phyloP scores from a whole-genome alignment of 2,888 invertebrate species.

The Ptilodon capucinus region DNA sequence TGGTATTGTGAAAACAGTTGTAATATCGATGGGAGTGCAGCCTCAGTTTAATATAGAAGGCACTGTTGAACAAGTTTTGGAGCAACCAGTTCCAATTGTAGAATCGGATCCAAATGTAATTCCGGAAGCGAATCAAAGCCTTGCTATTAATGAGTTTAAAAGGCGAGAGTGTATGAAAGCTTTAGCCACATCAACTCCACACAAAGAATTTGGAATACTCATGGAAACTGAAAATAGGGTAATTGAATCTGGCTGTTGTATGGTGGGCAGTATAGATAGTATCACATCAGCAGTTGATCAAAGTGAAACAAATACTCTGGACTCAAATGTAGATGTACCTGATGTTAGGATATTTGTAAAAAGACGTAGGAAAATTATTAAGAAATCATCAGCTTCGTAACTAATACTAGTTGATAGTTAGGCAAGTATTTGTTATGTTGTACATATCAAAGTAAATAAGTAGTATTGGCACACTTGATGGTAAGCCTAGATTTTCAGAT shows the following conservation, averaged over 20 bases:
- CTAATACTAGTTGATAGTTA: background rate
- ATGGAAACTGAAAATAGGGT: conserved; percentile 9
- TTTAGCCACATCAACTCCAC: conserved; percentile 68
- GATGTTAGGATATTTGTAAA: conserved; percentile 69
- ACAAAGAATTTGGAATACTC: conserved; percentile 39
- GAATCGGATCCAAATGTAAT: conserved; percentile 8
- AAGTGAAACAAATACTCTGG: conserved; percentile 27
- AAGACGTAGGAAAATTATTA: conserved; percentile 58
- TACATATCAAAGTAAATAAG: background rate
- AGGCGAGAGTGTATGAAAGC: conserved; percentile 40
- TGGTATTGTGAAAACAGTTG: conserved; percentile 52
- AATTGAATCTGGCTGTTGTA: conserved; percentile 19
- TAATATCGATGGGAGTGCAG: conserved; percentile 61
- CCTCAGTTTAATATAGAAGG: conserved; percentile 21
- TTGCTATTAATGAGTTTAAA: conserved; percentile 14
- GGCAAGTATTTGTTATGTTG: background rate
- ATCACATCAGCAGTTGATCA: conserved; percentile 17
- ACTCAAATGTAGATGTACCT: conserved; percentile 49
- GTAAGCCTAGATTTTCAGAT: too few relatives aligned
- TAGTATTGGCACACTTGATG: too few relatives aligned
- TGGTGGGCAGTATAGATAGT: conserved; percentile 14
- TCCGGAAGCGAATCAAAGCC: conserved; percentile 4
- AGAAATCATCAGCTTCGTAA: conserved; percentile 23
- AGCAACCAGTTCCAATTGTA: conserved; percentile 1
- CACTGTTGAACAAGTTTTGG: conserved; percentile 2